Base-by-base conservation (phyloP, 2,113 vertebrate genomes). In the Cololabis saira region DNA sequence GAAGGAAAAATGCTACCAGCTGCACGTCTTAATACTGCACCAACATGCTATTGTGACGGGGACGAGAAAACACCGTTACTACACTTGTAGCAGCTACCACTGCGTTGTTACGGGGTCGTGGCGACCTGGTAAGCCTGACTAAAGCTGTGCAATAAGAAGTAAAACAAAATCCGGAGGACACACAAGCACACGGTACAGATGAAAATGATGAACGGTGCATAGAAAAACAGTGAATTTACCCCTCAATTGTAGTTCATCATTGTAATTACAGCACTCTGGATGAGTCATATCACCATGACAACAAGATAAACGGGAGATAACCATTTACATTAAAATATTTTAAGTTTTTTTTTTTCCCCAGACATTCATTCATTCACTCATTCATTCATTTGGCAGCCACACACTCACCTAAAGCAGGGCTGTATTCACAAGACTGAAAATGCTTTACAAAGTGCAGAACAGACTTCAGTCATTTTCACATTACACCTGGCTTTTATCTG, bases 21-120 rank as follows among this genome's bases (percentile, higher is more conserved):
- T 81, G 82, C 80, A 87, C 85, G 67, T 60, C 52, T 52, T 48
- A 55, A 75, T 7, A 82, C 78, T 63, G 61, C 73, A 87, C 80
- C 77, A 66, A 86, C 90, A 92, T 90, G 89, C 89, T 82, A 76
- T 18, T 27, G 2, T 21, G 76, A 85, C 68, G 24, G n/a, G 44
- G 67, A 85, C 67, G 11, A 69, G 22, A 82, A 84, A 76, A 78
- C 79, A 85, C 76, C 3, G 58, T 80, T 49, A 83, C 76, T 57
- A 67, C 52, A 69, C 76, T 27, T 49, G 62, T 33, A 68, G 74
- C 75, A 74, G 85, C 80, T 61, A 54, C 67, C 58, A 37, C 53
- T 59, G 74, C 71, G 45, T 74, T 67, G 59, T 43, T 50, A 85
- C 47, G 58, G 66, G 81, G 56, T 70, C 15, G 40, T n/a, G n/a